Evolutionary conservation across 2,888 invertebrate species (phyloP).

Genomic region (Dascillus cervinus): DNA sequence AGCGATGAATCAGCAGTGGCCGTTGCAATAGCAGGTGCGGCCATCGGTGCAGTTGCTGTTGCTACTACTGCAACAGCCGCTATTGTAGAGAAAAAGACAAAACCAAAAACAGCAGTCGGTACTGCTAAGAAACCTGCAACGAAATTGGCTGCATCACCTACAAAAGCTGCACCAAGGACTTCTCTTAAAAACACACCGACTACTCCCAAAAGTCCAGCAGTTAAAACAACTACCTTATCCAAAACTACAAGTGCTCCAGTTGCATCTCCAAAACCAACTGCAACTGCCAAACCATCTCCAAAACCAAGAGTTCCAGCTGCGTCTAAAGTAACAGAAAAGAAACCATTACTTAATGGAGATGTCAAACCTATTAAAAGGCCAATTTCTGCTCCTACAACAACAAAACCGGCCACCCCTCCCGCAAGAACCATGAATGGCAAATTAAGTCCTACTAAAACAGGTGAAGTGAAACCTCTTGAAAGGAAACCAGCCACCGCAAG

Average conservation of each 20-base stretch:
- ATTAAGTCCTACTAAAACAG: conserved; percentile 9
- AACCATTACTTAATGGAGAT: conserved; percentile 52
- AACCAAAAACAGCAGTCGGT: conserved; percentile 9
- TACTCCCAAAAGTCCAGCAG: background rate
- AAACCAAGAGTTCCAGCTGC: conserved; percentile 15
- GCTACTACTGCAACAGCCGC: conserved; percentile 28
- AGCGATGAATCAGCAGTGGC: conserved; percentile 3
- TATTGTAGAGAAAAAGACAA: conserved; percentile 17
- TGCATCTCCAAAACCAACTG: conserved; percentile 14
- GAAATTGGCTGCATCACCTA: conserved; percentile 5
- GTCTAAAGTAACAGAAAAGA: conserved; percentile 41
- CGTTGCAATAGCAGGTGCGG: conserved; percentile 9
- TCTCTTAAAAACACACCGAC: background rate
- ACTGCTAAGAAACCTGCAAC: conserved; percentile 17
- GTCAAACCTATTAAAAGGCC: conserved; percentile 30
- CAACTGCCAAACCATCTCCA: conserved; percentile 20
- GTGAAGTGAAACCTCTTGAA: conserved; percentile 16
- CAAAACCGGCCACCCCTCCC: no score
- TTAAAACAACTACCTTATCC: background rate
- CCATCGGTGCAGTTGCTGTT: conserved; percentile 20
- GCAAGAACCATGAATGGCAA: no score
- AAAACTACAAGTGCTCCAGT: background rate
- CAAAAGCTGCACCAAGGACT: conserved; percentile 13
- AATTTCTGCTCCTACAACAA: conserved; percentile 1
- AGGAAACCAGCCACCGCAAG: conserved; percentile 21